Percentiles rank a stretch among this genome's conserved stretches.
These are phyloP conservation scores for Gouania willdenowi DNA, from an alignment of 2,797 vertebrate genomes.

Conservation along the genomic window DNA sequence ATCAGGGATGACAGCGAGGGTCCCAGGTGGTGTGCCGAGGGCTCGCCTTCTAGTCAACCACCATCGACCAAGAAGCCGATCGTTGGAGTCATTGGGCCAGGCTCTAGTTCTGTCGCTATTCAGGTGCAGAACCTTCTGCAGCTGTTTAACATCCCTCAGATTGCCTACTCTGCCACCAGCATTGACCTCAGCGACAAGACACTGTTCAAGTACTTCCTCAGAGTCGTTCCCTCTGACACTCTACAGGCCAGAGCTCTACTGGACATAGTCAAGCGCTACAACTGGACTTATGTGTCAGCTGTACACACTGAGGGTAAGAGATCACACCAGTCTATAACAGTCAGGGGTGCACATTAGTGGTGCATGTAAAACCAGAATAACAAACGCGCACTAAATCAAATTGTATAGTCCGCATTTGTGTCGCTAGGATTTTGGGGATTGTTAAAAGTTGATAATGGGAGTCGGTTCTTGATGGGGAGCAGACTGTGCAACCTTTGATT, in stretches of 20 bases:
- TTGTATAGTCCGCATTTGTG: too few relatives aligned
- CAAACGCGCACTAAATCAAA: too few relatives aligned
- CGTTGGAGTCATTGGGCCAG: constrained; percentile 93
- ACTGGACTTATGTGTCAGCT: constrained; percentile 98
- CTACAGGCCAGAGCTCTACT: constrained; percentile 93
- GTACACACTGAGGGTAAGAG: constrained; percentile 94
- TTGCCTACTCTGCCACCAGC: constrained; percentile 95
- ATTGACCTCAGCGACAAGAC: constrained; percentile 97
- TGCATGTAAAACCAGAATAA: too few relatives aligned
- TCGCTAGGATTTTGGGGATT: too few relatives aligned
- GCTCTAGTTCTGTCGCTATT: constrained; percentile 95
- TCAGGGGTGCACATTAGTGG: too few relatives aligned
- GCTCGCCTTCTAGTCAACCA: constrained; percentile 75
- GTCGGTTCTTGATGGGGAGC: too few relatives aligned
- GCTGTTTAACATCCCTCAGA: constrained; percentile 98
- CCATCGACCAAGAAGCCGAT: constrained; percentile 91
- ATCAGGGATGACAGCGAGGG: constrained; percentile 90
- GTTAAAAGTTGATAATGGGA: too few relatives aligned
- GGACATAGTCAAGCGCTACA: constrained; percentile 97
- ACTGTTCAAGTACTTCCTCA: constrained; percentile 95
- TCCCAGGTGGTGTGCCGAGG: constrained; percentile 86
- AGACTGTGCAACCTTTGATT: too few relatives aligned
- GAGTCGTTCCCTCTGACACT: constrained; percentile 93
- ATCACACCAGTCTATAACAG: too few relatives aligned
- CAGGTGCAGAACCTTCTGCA: constrained; percentile 97